Base-by-base conservation (phyloP, 1,140 invertebrate species). In the Battus philenor region DNA sequence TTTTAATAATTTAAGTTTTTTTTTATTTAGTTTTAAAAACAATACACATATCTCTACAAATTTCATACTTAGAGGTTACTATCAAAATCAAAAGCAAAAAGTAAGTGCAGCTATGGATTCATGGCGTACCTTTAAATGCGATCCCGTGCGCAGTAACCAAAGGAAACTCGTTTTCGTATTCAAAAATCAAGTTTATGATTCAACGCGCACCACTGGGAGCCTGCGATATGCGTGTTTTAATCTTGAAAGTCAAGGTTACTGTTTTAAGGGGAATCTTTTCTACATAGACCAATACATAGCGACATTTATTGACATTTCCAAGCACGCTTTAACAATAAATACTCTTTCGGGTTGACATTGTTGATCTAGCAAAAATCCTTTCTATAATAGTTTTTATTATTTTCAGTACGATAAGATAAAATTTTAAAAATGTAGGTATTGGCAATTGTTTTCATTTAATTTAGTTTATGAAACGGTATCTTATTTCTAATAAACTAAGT, bases 171-270 rank as follows among this genome's bases (percentile, higher is more conserved):
- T 39, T 39, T 39, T 39, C 33, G 9, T 16, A 22, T 12, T 15
- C 12, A 26, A 39, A 39, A 39, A 39, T 39, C 36, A 22, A 24
- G 36, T 39, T 39, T 39, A 26, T 39, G 36, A 39, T 12, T 39
- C 36, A 39, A 15, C 22, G 33, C 9, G 36, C 12, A 12, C 27
- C 1, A 6, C 33, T 5, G 17, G 8, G 12, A 17, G 7, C 12
- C 9, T 2, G 18, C 8, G 22, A 26, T 20, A 26, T 18, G 20
- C 18, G 36, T 39, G 26, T 26, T 26, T 24, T 39, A 16, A 26
- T 39, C 22, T 7, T 9, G 36, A 24, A 39, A 39, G 36, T 39
- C 36, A 39, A 39, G 36, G 36, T 39, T 39, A 15, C 20, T 26
- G 22, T 5, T 13, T 39, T 39, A 36, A 36, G 33, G 33, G n/a